Conservation (phyloP, 1,140 invertebrate species). For the Drosophila aff. region DNA sequence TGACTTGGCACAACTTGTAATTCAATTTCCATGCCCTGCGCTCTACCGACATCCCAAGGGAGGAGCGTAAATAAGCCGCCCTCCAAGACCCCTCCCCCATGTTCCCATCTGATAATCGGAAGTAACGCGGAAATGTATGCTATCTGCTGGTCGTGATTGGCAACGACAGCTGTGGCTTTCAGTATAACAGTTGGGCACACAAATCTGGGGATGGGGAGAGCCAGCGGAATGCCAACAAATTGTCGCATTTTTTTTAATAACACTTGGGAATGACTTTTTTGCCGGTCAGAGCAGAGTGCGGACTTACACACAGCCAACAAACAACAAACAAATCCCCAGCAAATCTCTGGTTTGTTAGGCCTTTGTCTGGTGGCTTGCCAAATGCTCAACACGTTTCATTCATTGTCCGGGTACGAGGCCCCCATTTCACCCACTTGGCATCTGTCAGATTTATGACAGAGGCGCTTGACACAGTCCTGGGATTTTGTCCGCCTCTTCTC, state of each 20-base stretch:
- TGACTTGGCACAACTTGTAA: constrained; percentile 59
- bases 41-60: constrained; percentile 23
- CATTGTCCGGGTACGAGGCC: constrained; percentile 7
- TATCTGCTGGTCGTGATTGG: constrained; percentile 32
- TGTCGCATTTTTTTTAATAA: constrained; percentile 48
- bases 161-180: constrained; percentile 37
- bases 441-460: constrained; percentile 74
- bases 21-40: constrained; percentile 57
- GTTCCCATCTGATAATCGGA: constrained; percentile 24
- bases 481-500: background rate
- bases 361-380: constrained; percentile 56
- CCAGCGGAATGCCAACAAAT: constrained; percentile 34
- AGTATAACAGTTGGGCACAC: background rate
- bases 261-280: constrained; percentile 36
- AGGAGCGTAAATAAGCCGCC: background rate
- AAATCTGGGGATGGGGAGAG: background rate
- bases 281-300: background rate
- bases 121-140: constrained; percentile 46
- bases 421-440: constrained; percentile 58
- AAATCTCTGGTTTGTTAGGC: constrained; percentile 46
- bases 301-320: constrained; percentile 6
- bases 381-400: constrained; percentile 71
- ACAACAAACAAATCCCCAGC: constrained; percentile 48
- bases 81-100: background rate
- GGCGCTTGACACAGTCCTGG: constrained; percentile 48